Evolutionary conservation across 2,888 invertebrate species (phyloP).

Genomic region (Eupelmus urozonus): DNA sequence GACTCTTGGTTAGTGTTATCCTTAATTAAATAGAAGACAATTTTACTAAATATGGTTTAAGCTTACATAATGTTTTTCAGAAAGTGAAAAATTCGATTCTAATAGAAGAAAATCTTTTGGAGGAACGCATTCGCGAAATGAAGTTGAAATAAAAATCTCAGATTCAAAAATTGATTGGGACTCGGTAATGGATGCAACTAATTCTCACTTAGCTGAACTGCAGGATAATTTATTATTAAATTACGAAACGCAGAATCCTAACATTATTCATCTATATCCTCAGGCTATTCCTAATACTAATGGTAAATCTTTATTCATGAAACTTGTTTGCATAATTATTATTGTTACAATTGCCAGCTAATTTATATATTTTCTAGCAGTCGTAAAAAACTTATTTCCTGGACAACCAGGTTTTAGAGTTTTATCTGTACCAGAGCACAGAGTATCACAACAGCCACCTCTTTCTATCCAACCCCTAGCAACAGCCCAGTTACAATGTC

Average conservation of each 20-base stretch:
- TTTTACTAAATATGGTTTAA: not conserved
- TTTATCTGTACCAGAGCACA: conserved; percentile 75
- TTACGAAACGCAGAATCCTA: conserved; percentile 83
- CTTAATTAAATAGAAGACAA: too few relatives aligned
- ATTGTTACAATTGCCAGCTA: not conserved
- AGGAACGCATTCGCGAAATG: conserved; percentile 69
- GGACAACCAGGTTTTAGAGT: conserved; percentile 77
- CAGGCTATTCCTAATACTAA: conserved; percentile 76
- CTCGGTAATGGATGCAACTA: conserved; percentile 80
- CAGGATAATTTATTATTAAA: conserved; percentile 82
- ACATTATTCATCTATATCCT: conserved; percentile 78
- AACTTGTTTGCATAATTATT: conserved; percentile 5
- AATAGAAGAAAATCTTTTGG: conserved; percentile 72
- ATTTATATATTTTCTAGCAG: conserved; percentile 63
- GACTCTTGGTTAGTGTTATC: conserved; percentile 72
- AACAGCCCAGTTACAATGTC: conserved; percentile 76
- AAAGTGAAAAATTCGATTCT: conserved; percentile 71
- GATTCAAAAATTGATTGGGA: conserved; percentile 82
- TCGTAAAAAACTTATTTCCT: conserved; percentile 75
- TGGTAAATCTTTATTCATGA: conserved; percentile 63
- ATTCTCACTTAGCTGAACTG: conserved; percentile 79
- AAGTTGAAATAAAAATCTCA: conserved; percentile 70
- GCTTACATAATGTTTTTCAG: conserved; percentile 60
- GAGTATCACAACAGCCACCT: conserved; percentile 77
- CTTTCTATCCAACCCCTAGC: conserved; percentile 74